Base-by-base conservation (phyloP, 2,113 vertebrate genomes). In the Pimephales promelas region DNA sequence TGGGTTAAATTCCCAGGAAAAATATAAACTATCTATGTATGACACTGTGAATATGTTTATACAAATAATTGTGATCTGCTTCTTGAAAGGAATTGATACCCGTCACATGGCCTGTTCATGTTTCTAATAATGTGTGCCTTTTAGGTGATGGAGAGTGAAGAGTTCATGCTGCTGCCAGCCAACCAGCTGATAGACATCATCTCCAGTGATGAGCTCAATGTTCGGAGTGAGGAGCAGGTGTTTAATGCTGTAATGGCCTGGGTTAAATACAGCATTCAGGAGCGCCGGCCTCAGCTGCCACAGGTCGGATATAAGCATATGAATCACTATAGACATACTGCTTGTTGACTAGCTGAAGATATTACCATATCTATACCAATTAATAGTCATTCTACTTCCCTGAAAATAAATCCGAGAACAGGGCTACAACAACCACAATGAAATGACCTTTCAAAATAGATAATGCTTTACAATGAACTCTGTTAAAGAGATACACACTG, bases 261-360 rank as follows among this genome's bases (percentile, higher is more conserved):
- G 98, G 97, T 99, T 73, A 99, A 99, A 83, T 99, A 99, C 92
- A 98, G 97, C 92, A 99, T 99, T 90, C 98, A 99, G 89, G 97
- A 99, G 73, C 94, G 98, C 57, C 93, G 98, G 28, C 97, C 96
- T 8, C 98, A 99, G 88, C 93, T 99, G 10, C 97, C 98, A 14
- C 98, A 99, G 97, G 98, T 99, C 85, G 81, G 83, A 80, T 9
- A 2, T 16, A 49, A 73, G 24, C 11, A 1, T 9, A 47, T 73
- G 0, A 14, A 56, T 36, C 31, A 57, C 74, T 36, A 36, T 2
- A 56, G 18, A 76, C 10, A 56, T 16, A 73, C 43, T 47, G 70
- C n/a, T 47, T 47, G 3, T 72, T 7, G 47, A 49, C 13, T 49
- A 16, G 47, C 47, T 49, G 47, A 49, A 49, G 47, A 49, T 49